Percentiles rank a stretch among this genome's conserved stretches.
These are phyloP conservation scores for Clinocottus analis DNA, from an alignment of 2,113 vertebrate genomes.

Conservation along the genomic window DNA sequence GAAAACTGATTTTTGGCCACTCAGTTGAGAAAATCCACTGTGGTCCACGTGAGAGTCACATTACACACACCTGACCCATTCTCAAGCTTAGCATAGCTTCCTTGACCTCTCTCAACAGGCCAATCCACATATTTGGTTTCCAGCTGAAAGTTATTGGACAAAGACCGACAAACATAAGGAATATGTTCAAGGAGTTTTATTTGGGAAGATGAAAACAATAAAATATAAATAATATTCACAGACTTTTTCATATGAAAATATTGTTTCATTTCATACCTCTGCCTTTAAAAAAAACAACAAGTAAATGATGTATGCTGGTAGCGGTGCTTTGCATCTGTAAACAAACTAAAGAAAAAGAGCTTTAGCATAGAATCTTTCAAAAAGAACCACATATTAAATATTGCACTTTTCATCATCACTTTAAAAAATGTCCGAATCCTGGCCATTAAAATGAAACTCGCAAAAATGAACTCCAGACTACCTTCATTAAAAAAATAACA, in stretches of 20 bases:
- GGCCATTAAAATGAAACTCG: conserved; percentile 43
- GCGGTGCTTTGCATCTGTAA: conserved; percentile 47
- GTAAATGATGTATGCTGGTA: conserved; percentile 28
- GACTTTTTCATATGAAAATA: conserved; percentile 79
- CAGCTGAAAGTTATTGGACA: conserved; percentile 4
- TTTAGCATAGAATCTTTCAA: conserved; percentile 23
- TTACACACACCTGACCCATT: conserved; percentile 44
- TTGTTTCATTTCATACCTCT: conserved; percentile 61
- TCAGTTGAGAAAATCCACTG: too few relatives aligned
- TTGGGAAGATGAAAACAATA: conserved; percentile 72
- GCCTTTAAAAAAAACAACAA: conserved; percentile 64
- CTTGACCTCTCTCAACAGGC: background rate
- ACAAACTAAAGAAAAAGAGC: conserved; percentile 44
- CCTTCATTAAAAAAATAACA: conserved; percentile 27
- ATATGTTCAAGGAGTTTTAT: conserved; percentile 69
- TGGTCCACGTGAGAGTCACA: conserved; percentile 48
- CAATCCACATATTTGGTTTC: background rate
- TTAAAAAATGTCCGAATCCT: conserved; percentile 55
- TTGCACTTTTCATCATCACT: conserved; percentile 88
- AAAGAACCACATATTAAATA: conserved; percentile 77
- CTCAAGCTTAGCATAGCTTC: conserved; percentile 22
- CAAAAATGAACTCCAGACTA: conserved; percentile 33
- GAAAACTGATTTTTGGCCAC: conserved; percentile 20
- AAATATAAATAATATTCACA: conserved; percentile 83
- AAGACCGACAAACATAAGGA: conserved; percentile 8